Percentiles rank a stretch among this genome's conserved stretches.
These are phyloP conservation scores for Lophura nycthemera DNA, from an alignment of 2,113 vertebrate genomes.

Conservation along the genomic window DNA sequence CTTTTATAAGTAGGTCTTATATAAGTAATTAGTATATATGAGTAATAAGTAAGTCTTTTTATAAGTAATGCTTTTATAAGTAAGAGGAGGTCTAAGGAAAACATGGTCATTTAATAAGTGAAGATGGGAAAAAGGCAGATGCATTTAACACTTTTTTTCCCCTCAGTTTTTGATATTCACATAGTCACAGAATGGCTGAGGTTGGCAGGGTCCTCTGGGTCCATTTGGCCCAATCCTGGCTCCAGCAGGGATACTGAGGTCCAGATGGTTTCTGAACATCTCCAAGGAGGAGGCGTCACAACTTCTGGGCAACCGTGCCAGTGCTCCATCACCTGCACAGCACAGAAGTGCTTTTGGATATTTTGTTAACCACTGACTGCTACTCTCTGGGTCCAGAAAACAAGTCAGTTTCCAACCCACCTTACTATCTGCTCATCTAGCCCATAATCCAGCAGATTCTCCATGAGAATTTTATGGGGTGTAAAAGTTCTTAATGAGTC, in stretches of 20 bases:
- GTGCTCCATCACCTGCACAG: background rate
- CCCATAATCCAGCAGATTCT: too few species aligned
- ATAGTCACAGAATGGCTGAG: background rate
- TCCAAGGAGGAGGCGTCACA: background rate
- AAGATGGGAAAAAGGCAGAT: background rate
- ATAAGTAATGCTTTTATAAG: too few species aligned
- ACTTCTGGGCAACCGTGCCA: background rate
- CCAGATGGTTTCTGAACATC: background rate
- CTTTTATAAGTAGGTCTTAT: background rate
- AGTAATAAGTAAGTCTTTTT: too few species aligned
- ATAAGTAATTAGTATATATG: too few species aligned
- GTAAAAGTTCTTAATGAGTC: too few species aligned
- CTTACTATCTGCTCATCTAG: too few species aligned
- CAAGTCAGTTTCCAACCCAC: too few species aligned
- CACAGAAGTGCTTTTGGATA: background rate
- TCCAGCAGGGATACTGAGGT: background rate
- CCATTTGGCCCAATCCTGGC: background rate
- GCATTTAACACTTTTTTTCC: background rate
- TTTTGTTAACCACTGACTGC: background rate
- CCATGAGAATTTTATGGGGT: too few species aligned
- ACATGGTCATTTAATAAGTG: background rate
- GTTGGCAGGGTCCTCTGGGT: background rate
- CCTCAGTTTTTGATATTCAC: background rate
- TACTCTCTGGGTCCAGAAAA: too few species aligned
- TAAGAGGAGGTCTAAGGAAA: background rate